phyloP scores from a whole-genome alignment of 2,113 vertebrate genomes.

The Labeo catla region DNA sequence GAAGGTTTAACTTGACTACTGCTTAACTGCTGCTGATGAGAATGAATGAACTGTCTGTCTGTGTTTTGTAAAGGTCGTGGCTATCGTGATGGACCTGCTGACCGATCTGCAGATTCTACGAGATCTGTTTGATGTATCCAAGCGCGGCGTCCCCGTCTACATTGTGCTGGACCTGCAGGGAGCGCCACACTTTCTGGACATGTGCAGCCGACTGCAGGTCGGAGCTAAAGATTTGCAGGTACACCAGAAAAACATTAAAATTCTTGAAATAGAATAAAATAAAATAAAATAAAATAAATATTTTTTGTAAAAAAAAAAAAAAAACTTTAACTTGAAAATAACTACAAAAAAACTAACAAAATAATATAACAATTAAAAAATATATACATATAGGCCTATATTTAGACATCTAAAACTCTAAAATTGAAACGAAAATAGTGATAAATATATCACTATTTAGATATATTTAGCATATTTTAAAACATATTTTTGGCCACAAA shows the following conservation, averaged over 20 bases:
- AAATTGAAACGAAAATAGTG: too few species aligned
- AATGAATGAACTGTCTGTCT: background rate
- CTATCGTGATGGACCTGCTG: conserved; percentile 93
- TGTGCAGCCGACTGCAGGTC: conserved; percentile 86
- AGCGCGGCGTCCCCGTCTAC: conserved; percentile 85
- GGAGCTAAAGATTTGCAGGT: conserved; percentile 82
- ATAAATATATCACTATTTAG: too few species aligned
- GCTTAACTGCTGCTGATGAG: background rate
- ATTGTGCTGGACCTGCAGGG: conserved; percentile 84
- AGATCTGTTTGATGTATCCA: conserved; percentile 87
- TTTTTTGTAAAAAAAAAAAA: too few species aligned
- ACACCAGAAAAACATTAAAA: conserved; percentile 50
- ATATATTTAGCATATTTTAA: too few species aligned
- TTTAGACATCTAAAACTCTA: too few species aligned
- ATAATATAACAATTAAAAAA: too few species aligned
- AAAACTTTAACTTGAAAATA: too few species aligned
- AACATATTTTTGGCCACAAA: too few species aligned
- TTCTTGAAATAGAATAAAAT: background rate
- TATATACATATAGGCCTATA: too few species aligned
- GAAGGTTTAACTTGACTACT: background rate
- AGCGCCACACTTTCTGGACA: conserved; percentile 87
- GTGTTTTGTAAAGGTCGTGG: conserved; percentile 81
- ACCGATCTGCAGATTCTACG: conserved; percentile 91
- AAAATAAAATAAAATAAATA: background rate
- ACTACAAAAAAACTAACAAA: too few species aligned